Percentiles rank a stretch among this genome's conserved stretches.
Conservation (phyloP, 2,888 invertebrate species). For the Ryuthela nishihirai region DNA sequence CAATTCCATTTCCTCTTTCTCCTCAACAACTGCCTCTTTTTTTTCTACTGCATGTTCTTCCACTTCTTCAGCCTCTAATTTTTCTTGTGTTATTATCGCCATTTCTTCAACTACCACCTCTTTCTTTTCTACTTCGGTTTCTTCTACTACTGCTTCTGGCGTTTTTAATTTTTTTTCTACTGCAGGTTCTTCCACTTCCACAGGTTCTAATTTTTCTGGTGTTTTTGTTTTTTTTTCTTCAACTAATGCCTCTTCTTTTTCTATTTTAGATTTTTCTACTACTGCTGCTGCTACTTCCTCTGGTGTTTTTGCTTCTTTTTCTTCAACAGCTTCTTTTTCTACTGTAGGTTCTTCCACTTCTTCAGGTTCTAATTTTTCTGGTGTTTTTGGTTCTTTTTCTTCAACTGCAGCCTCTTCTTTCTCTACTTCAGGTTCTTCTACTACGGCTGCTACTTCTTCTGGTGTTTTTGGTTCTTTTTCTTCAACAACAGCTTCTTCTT, state of each 20-base stretch:
- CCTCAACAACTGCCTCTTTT: background rate
- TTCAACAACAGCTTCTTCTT: background rate
- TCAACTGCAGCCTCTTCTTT: background rate
- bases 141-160: background rate
- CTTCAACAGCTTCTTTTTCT: background rate
- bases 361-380: no score
- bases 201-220: background rate
- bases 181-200: background rate
- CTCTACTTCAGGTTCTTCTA: background rate
- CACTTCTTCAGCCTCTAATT: background rate
- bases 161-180: background rate
- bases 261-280: background rate
- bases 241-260: no score
- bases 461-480: no score
- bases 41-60: background rate
- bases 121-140: background rate
- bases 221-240: background rate
- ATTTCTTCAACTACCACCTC: background rate
- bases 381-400: no score
- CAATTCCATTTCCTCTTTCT: background rate
- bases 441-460: background rate
- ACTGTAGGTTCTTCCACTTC: no score
- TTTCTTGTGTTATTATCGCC: background rate
- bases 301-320: background rate
- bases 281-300: background rate